Conservation (phyloP, 2,888 invertebrate genomes). For the Netelia fuscicornis region DNA sequence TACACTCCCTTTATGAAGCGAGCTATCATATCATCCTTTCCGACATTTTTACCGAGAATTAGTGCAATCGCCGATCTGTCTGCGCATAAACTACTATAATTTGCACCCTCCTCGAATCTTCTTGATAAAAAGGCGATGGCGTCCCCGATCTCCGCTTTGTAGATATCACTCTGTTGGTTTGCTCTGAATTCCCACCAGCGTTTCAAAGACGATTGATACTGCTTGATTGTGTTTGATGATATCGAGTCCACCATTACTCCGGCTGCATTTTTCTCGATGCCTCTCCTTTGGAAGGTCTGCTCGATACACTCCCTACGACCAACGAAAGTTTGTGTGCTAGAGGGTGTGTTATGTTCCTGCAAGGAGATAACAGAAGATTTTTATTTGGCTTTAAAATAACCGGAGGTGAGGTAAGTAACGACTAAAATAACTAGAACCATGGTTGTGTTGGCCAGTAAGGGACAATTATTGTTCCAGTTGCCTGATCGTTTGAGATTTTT, state of each 20-base stretch:
- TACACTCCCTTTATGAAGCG: no score
- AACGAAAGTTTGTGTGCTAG: slow-evolving; percentile 27
- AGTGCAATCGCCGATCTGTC: no score
- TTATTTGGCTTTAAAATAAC: slow-evolving; percentile 65
- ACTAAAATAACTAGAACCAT: slow-evolving; percentile 15
- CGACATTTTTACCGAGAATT: no score
- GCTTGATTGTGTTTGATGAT: slow-evolving; percentile 24
- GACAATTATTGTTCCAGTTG: background rate
- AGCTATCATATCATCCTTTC: no score
- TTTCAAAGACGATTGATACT: slow-evolving; percentile 17
- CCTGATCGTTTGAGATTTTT: slow-evolving; percentile 6
- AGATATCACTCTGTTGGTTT: slow-evolving; percentile 21
- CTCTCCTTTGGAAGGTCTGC: slow-evolving; percentile 48
- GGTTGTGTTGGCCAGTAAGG: slow-evolving; percentile 60
- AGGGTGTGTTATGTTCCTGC: slow-evolving; percentile 68
- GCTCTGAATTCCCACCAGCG: slow-evolving; percentile 41
- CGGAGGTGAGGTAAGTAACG: slow-evolving; percentile 38
- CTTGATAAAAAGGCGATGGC: background rate
- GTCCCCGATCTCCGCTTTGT: background rate
- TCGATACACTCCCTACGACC: slow-evolving; percentile 2
- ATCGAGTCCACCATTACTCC: slow-evolving; percentile 37
- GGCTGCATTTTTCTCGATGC: slow-evolving; percentile 24
- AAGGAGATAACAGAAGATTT: slow-evolving; percentile 66
- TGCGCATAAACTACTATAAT: no score
- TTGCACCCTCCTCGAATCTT: no score